A percentile compares a stretch with the other conserved stretches of the same genome.
These are phyloP conservation scores for Lydus trimaculatus DNA, from an alignment of 2,888 invertebrate species.

Conservation along the genomic window DNA sequence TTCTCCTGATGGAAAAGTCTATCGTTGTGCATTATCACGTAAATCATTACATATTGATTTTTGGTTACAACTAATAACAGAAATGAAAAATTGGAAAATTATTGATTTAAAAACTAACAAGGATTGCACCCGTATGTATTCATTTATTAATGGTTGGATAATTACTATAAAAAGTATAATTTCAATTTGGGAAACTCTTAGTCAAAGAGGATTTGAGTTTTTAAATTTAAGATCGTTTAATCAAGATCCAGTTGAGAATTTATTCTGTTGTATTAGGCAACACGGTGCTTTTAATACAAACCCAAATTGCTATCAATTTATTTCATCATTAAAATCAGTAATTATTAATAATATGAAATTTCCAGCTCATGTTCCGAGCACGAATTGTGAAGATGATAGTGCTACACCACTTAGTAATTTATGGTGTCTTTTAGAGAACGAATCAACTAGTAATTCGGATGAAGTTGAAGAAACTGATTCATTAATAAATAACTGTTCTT, in stretches of 20 bases:
- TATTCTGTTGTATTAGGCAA: conserved; percentile 18
- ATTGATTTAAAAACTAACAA: conserved; percentile 15
- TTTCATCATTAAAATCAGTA: conserved; percentile 6
- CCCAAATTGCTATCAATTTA: conserved; percentile 14
- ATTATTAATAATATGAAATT: conserved; percentile 17
- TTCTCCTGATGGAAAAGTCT: conserved; percentile 17
- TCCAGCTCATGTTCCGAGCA: neutral
- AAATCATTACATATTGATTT: conserved; percentile 20
- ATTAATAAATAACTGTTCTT: neutral
- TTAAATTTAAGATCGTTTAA: conserved; percentile 17
- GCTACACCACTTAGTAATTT: conserved; percentile 14
- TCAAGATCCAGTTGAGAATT: conserved; percentile 25
- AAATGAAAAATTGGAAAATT: neutral
- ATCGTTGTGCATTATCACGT: conserved; percentile 14
- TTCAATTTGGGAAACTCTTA: neutral
- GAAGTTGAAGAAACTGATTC: neutral
- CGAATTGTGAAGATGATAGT: conserved; percentile 17
- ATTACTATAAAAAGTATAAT: conserved; percentile 1
- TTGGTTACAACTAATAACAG: conserved; percentile 11
- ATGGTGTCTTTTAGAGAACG: neutral
- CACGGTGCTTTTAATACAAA: conserved; percentile 16
- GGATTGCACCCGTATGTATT: conserved; percentile 8
- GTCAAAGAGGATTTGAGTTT: conserved; percentile 11
- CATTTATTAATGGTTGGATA: conserved; percentile 18
- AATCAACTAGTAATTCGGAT: neutral